Evolutionary conservation across 2,113 vertebrate species (phyloP), one percentile per base, ranked within the genome.

Genomic region (Notothenia coriiceps): DNA sequence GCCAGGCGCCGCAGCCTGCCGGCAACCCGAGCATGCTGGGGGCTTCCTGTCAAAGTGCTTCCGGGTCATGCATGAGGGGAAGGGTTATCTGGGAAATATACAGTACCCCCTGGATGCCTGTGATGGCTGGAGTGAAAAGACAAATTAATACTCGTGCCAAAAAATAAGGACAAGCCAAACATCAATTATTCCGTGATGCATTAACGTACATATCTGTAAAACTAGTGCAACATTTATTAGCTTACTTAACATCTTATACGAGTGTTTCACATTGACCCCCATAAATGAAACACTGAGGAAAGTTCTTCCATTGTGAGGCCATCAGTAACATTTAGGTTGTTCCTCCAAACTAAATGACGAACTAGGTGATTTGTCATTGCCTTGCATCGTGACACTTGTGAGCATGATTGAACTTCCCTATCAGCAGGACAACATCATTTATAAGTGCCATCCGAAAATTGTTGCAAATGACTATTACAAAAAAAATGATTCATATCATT

Each of bases 31-130:
- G 57, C 69, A 80, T 77, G 84, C 83, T 84, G 68, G 75, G 74
- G 64, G 60, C 77, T 76, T 83, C 77, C 81, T 70, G 67, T 70
- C 72, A 6, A 13, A 80, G 63, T 6, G 81, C 86, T 86, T 88
- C 88, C 85, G 70, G 86, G 88, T 88, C 86, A 88, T 1, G 10
- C 57, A 40, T 11, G 74, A 70, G 35, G 63, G 20, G 13, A 14
- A 33, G 20, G 46, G 61, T 49, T 67, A 33, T 66, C 35, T 46
- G 29, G 12, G 25, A 61, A 15, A 9, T 18, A 35, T 35, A 11
- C 49, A 9, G 40, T 9, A 47, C 13, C 40, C 47, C 15, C 4
- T 6, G 52, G 22, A 84, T 7, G 47, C 63, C 61, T 66, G 64
- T 18, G 9, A 64, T 33, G 66, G 46, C 22, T 29, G 15, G 9